Conservation (phyloP, 2,113 vertebrate species). For the Sylvicapra grimmia region DNA sequence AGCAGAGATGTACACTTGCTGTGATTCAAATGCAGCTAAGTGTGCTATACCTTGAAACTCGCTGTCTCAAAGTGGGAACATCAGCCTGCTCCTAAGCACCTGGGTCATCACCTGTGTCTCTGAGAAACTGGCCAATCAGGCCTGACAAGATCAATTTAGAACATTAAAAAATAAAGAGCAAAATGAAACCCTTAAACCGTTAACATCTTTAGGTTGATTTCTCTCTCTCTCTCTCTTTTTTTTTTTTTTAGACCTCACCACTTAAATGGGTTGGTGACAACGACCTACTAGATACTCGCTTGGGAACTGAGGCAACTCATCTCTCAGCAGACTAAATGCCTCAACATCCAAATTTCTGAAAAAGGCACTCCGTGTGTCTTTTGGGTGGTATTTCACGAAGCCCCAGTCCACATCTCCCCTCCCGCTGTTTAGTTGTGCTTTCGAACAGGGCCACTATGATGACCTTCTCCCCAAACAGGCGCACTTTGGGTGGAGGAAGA, state of each 20-base stretch:
- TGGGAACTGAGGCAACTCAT: neutral
- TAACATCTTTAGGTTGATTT: neutral
- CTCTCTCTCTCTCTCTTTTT: neutral
- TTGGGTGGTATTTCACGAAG: accelerated
- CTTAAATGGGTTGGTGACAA: neutral
- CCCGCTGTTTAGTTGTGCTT: neutral
- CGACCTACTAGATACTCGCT: neutral
- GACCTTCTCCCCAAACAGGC: accelerated
- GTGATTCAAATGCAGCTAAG: neutral
- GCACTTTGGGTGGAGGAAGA: too few species aligned
- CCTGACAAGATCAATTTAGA: neutral
- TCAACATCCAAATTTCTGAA: neutral
- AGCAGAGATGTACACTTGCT: neutral
- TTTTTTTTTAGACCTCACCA: neutral
- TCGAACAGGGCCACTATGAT: neutral
- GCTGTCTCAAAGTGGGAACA: neutral
- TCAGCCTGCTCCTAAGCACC: neutral
- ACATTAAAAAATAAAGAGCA: too few species aligned
- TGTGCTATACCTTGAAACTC: neutral
- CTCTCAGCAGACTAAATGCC: neutral
- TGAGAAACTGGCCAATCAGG: neutral
- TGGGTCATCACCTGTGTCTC: neutral
- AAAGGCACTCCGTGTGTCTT: accelerated
- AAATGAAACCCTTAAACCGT: neutral
- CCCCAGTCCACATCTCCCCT: neutral